Evolutionary conservation across 2,797 vertebrate genomes (phyloP), one percentile per base, ranked within the genome.

Genomic region (Gambelia wislizenii): DNA sequence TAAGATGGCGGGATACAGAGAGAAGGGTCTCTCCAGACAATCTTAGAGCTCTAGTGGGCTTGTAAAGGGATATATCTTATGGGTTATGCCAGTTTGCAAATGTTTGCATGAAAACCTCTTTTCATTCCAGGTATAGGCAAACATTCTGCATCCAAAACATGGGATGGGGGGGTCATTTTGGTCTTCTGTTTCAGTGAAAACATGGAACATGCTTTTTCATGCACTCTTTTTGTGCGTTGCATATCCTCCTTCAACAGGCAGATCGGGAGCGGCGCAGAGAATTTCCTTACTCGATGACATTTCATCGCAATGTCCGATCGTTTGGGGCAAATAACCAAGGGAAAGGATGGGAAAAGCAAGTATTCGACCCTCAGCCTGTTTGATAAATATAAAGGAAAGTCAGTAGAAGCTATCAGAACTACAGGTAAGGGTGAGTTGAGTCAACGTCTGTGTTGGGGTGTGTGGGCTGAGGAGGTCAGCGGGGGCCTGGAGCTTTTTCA

Each of bases 271-370:
- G 99, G 98, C 94, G 98, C 98, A 98, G 97, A 98, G 97, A 98
- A 99, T 98, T 99, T 99, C 97, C 98, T 98, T 99, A 99, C 99
- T 99, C 98, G 98, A 99, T 99, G 99, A 99, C 98, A 98, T 98
- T 99, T 98, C 99, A 99, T 99, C 99, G 99, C 98, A 98, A 99
- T 99, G 99, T 99, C 99, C 98, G 99, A 99, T 99, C 99, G 99
- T 99, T 99, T 99, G 98, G 99, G 99, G 99, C 99, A 99, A 99
- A 98, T 99, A 98, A 99, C 98, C 98, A 99, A 99, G 98, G 98
- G 98, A 99, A 99, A 99, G 99, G 99, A 99, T 99, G 99, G 99
- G 98, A 99, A 99, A 99, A 99, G 98, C 98, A 99, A 99, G 98
- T 99, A 99, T 97, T 98, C 98, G 95, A 98, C 99, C 92, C 98